Base-by-base conservation (phyloP, 2,888 invertebrate genomes). In the Muscina levida region DNA sequence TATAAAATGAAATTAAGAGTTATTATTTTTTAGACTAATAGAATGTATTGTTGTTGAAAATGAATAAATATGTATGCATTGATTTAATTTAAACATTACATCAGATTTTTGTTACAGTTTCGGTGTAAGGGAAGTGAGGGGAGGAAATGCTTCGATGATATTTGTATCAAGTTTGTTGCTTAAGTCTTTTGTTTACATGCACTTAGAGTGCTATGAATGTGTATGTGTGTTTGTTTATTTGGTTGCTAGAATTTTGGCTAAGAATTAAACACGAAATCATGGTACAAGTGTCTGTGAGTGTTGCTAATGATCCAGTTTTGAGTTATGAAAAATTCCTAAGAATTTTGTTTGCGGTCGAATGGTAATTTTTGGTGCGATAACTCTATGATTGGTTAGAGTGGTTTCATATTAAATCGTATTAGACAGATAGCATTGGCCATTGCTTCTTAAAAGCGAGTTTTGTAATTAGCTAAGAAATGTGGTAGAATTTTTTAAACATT, bases 131-230 rank as follows among this genome's bases (percentile, higher is more conserved):
- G n/a, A n/a, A n/a, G n/a, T n/a, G n/a, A n/a, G n/a, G n/a, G n/a
- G n/a, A n/a, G n/a, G n/a, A n/a, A n/a, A n/a, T n/a, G n/a, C n/a
- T n/a, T n/a, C n/a, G n/a, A n/a, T n/a, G n/a, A n/a, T n/a, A n/a
- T 5, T n/a, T 39, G 11, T 19, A 68, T 39, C 56, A 68, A n/a
- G 68, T 68, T 68, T 68, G 68, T 68, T 68, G 68, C 68, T 42
- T 42, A 68, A 68, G 68, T 68, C 68, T 56, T 68, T 68, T 68
- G 68, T 56, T 68, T 42, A 19, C 62, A 62, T 62, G 42, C 22
- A 6, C 39, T 62, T 53, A 13, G 13, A 1, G 53, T 22, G 22
- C 22, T 53, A 22, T 53, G 17, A 19, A n/a, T n/a, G n/a, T n/a
- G n/a, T n/a, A n/a, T n/a, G n/a, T 24, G 24, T 22, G 17, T 31